Conservation (phyloP, 2,888 invertebrate genomes). For the Dichetophora obliterata region DNA sequence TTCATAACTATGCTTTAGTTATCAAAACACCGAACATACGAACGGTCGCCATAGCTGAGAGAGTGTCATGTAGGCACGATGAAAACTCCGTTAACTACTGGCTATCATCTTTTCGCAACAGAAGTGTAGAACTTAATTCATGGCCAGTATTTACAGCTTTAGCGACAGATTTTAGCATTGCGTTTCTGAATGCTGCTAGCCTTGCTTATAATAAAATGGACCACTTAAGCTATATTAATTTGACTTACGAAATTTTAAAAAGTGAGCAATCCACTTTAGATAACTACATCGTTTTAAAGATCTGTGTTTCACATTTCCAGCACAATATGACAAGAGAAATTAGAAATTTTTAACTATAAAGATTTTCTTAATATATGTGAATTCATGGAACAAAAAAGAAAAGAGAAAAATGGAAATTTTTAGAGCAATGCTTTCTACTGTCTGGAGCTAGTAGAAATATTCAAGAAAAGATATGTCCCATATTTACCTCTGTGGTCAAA, state of each 20-base stretch:
- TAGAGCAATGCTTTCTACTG: neutral
- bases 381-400: neutral
- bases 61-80: too few relatives aligned
- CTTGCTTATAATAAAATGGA: neutral
- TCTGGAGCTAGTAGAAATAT: neutral
- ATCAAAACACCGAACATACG: too few relatives aligned
- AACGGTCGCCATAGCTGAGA: too few relatives aligned
- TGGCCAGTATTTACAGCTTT: neutral
- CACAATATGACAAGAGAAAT: neutral
- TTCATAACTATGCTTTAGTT: too few relatives aligned
- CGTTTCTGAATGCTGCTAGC: neutral
- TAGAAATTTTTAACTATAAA: neutral
- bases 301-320: neutral
- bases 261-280: neutral
- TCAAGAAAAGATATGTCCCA: neutral
- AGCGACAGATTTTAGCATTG: neutral
- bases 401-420: neutral
- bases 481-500: neutral
- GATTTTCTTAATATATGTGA: neutral
- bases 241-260: neutral
- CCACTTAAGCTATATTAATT: neutral
- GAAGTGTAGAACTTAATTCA: neutral
- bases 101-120: neutral
- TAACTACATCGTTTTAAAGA: too few relatives aligned
- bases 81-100: too few relatives aligned